phyloP scores from a whole-genome alignment of 2,797 vertebrate species.

The Hafferia zeledoni region DNA sequence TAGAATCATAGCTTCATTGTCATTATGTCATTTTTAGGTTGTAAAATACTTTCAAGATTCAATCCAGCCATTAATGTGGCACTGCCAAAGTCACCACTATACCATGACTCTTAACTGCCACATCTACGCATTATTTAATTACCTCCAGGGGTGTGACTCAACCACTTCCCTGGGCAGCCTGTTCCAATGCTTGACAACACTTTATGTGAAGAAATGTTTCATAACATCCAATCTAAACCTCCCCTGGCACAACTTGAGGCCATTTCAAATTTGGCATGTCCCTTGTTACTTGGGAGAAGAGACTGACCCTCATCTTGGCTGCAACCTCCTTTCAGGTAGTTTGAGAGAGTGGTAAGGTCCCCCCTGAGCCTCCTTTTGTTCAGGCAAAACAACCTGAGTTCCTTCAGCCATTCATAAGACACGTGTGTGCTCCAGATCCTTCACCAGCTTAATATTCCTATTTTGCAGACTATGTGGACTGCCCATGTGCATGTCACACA shows the following conservation, averaged over 20 bases:
- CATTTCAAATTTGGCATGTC: not conserved
- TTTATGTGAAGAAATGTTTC: not conserved
- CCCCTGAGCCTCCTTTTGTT: not conserved
- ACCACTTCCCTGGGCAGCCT: not conserved
- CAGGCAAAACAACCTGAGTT: too few relatives aligned
- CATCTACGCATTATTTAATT: not conserved
- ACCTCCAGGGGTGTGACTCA: not conserved
- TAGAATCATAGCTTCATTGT: not conserved
- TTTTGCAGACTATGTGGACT: not conserved
- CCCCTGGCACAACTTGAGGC: not conserved
- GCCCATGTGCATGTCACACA: not conserved
- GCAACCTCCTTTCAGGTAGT: not conserved
- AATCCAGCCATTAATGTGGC: not conserved
- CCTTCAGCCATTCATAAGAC: not conserved
- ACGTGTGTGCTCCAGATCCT: not conserved
- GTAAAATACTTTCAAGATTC: not conserved
- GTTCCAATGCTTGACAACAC: not conserved
- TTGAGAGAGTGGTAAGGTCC: not conserved
- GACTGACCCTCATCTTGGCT: not conserved
- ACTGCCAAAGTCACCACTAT: not conserved
- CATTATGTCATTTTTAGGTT: not conserved
- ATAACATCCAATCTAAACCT: not conserved
- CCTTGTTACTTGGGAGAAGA: not conserved
- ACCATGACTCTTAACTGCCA: not conserved
- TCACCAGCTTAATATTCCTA: not conserved